Percentiles rank a stretch among this genome's conserved stretches.
phyloP scores from a whole-genome alignment of 2,113 vertebrate genomes.

The Neolamprologus falcicula region DNA sequence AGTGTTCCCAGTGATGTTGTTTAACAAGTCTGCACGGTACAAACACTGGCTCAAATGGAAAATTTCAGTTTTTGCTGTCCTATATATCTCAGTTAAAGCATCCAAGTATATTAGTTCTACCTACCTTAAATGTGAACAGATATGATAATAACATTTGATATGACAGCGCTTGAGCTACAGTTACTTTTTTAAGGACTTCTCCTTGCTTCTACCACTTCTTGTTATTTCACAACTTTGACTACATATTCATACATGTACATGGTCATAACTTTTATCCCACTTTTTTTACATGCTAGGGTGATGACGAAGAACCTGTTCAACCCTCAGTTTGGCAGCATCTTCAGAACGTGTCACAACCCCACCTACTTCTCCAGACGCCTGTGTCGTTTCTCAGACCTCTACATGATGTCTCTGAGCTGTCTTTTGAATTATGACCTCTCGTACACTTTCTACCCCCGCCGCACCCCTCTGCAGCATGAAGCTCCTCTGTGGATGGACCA shows the following conservation, averaged over 20 bases:
- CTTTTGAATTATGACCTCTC: conserved; percentile 76
- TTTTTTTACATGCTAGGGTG: conserved; percentile 44
- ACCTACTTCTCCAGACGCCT: conserved; percentile 80
- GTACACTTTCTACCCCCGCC: conserved; percentile 78
- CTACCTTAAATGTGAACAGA: background rate
- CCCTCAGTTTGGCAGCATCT: conserved; percentile 81
- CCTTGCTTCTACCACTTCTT: background rate
- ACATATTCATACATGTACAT: background rate
- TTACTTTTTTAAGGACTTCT: background rate
- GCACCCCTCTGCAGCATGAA: conserved; percentile 80
- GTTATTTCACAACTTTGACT: background rate
- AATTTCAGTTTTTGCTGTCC: background rate
- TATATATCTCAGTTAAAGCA: background rate
- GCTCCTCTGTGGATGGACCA: conserved; percentile 83
- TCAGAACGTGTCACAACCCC: conserved; percentile 80
- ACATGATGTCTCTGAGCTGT: conserved; percentile 80
- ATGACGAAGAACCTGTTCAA: conserved; percentile 79
- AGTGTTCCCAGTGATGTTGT: background rate
- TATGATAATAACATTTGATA: background rate
- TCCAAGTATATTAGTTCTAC: background rate
- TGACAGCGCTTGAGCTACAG: fast-evolving
- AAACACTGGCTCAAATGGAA: background rate
- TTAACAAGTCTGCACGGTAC: background rate
- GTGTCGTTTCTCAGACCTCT: conserved; percentile 78
- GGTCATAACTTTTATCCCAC: background rate